A percentile compares a stretch with the other conserved stretches of the same genome.
These are phyloP conservation scores for Drosophila mayaguana DNA, from an alignment of 2,888 invertebrate genomes.

Conservation along the genomic window DNA sequence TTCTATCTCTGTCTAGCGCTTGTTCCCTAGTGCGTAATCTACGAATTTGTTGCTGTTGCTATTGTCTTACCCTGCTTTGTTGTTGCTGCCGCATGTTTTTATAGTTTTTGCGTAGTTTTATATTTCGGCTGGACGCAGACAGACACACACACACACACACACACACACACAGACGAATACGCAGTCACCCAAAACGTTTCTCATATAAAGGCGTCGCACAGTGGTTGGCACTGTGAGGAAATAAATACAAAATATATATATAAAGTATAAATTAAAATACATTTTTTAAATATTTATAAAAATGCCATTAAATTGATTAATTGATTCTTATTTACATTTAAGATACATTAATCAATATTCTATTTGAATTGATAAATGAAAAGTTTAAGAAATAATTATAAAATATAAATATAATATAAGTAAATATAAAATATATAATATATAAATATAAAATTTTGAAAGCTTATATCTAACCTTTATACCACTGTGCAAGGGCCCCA, in stretches of 20 bases:
- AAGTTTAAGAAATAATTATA: too few species aligned
- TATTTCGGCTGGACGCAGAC: conserved; percentile 22
- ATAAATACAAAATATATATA: background rate
- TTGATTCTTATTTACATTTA: too few species aligned
- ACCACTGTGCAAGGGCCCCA: conserved; percentile 18
- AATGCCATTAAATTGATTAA: too few species aligned
- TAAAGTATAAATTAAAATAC: too few species aligned
- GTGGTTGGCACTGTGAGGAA: background rate
- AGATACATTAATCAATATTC: background rate
- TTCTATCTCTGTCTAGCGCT: conserved; percentile 10
- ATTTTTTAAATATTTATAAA: too few species aligned
- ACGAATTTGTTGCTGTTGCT: conserved; percentile 39
- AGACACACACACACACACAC: conserved; percentile 5
- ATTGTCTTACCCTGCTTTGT: conserved; percentile 34
- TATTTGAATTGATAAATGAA: background rate
- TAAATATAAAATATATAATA: too few species aligned
- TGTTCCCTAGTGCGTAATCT: conserved; percentile 52
- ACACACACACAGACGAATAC: conserved; percentile 3
- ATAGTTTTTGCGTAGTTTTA: conserved; percentile 76
- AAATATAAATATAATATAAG: too few species aligned
- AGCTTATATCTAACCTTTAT: background rate
- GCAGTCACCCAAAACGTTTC: conserved; percentile 31
- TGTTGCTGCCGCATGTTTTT: conserved; percentile 49
- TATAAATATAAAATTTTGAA: background rate
- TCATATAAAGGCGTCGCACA: conserved; percentile 13